Conservation (phyloP, 2,888 invertebrate genomes). For the Yponomeuta cagnagella region DNA sequence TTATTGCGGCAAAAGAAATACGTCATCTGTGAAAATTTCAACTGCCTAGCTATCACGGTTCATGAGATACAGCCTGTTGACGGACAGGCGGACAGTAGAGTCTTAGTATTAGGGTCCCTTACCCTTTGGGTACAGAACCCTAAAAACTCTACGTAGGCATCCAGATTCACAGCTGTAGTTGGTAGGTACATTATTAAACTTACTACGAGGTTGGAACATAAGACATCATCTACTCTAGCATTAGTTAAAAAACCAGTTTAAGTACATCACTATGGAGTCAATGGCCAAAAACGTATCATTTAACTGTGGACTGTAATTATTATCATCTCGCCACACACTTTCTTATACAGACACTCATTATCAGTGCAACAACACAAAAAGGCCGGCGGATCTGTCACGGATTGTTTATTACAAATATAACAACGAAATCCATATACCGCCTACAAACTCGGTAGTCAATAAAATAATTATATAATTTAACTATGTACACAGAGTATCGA, state of each 20-base stretch:
- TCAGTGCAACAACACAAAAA: no score
- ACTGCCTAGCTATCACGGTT: no score
- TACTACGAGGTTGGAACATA: not conserved
- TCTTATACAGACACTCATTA: not conserved
- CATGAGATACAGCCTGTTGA: no score
- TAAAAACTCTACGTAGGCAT: not conserved
- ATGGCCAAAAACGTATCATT: not conserved
- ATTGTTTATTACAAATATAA: no score
- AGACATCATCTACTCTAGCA: not conserved
- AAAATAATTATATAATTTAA: conserved; percentile 30
- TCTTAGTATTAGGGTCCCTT: no score
- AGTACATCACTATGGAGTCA: not conserved
- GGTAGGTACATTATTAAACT: conserved; percentile 9
- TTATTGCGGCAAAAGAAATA: no score
- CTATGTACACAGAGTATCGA: conserved; percentile 26
- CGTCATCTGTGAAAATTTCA: no score
- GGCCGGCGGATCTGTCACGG: no score
- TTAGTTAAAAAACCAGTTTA: not conserved
- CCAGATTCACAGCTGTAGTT: conserved; percentile 7
- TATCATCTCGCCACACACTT: not conserved
- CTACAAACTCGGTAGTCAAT: conserved; percentile 5
- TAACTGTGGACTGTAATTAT: not conserved
- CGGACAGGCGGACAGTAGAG: no score
- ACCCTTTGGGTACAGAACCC: no score
- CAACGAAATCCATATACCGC: not conserved